phyloP scores from a whole-genome alignment of 2,888 invertebrate genomes.

The Petrolisthes manimaculis region DNA sequence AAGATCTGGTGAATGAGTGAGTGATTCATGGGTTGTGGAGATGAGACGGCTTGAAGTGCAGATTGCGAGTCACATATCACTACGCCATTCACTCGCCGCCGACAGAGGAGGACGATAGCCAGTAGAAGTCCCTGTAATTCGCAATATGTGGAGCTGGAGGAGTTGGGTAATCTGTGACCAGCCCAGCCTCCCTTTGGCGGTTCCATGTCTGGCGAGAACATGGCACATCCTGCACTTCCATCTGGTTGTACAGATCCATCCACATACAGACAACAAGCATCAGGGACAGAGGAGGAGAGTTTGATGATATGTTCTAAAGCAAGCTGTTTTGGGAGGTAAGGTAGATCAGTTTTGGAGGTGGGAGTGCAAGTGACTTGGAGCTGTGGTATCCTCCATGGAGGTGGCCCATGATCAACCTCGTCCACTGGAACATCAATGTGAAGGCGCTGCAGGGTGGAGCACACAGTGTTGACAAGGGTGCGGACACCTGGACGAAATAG shows the following conservation, averaged over 20 bases:
- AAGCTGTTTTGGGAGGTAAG: neutral
- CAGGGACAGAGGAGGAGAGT: constrained; percentile 17
- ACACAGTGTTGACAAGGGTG: constrained; percentile 3
- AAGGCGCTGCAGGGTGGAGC: neutral
- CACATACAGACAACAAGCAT: neutral
- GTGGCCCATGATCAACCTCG: neutral
- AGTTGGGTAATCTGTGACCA: constrained; percentile 21
- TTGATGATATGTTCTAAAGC: neutral
- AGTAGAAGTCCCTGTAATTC: constrained; percentile 32
- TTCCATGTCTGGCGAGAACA: neutral
- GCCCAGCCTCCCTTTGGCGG: constrained; percentile 8
- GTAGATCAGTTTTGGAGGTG: no score
- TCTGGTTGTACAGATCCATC: constrained; percentile 23
- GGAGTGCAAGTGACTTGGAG: no score
- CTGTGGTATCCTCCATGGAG: no score
- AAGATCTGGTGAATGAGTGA: neutral
- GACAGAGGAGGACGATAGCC: constrained; percentile 21
- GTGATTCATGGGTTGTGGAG: constrained; percentile 4
- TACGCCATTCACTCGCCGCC: constrained; percentile 14
- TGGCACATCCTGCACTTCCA: constrained; percentile 3
- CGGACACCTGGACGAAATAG: neutral
- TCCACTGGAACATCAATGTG: neutral
- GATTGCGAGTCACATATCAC: constrained; percentile 38
- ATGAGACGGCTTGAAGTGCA: constrained; percentile 31
- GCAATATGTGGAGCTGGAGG: constrained; percentile 25